Evolutionary conservation across 1,140 invertebrate genomes (phyloP).

Genomic region (Lordiphosa stackelbergi): DNA sequence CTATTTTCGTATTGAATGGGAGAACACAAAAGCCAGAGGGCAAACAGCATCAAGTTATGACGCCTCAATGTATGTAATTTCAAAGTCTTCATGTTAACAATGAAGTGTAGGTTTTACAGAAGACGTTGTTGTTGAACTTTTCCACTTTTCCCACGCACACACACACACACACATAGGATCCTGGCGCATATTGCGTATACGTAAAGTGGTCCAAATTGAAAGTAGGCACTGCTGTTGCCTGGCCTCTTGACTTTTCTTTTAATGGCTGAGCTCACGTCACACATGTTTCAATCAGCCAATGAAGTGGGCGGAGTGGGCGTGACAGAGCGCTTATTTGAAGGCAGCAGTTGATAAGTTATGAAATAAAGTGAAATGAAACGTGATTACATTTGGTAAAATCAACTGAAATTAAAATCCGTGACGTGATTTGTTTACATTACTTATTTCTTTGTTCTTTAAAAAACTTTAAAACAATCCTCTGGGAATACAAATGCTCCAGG

Average conservation of each 20-base stretch:
- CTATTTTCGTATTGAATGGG: background rate
- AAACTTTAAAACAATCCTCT: background rate
- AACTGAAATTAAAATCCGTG: slow-evolving; percentile 45
- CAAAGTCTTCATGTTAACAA: slow-evolving; percentile 68
- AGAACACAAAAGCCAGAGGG: slow-evolving; percentile 6
- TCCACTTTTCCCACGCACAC: slow-evolving; percentile 23
- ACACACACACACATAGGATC: slow-evolving; percentile 1
- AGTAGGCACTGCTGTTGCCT: slow-evolving; percentile 41
- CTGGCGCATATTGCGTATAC: slow-evolving; percentile 32
- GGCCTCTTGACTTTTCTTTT: slow-evolving; percentile 24
- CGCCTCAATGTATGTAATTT: slow-evolving; percentile 43
- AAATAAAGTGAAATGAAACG: slow-evolving; percentile 59
- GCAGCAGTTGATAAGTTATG: slow-evolving; percentile 51
- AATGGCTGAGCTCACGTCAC: slow-evolving; percentile 49
- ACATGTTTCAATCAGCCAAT: slow-evolving; percentile 26
- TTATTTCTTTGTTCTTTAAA: background rate
- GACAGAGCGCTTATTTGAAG: slow-evolving; percentile 28
- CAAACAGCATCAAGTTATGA: slow-evolving; percentile 38
- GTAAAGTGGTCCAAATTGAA: slow-evolving; percentile 42
- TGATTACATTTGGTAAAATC: slow-evolving; percentile 34
- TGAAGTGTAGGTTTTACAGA: slow-evolving; percentile 73
- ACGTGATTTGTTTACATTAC: background rate
- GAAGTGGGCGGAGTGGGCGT: slow-evolving; percentile 19
- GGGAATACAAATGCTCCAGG: background rate
- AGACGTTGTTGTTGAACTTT: slow-evolving; percentile 22